Evolutionary conservation across 1,140 invertebrate genomes (phyloP).

Genomic region (Nebria ingens): DNA sequence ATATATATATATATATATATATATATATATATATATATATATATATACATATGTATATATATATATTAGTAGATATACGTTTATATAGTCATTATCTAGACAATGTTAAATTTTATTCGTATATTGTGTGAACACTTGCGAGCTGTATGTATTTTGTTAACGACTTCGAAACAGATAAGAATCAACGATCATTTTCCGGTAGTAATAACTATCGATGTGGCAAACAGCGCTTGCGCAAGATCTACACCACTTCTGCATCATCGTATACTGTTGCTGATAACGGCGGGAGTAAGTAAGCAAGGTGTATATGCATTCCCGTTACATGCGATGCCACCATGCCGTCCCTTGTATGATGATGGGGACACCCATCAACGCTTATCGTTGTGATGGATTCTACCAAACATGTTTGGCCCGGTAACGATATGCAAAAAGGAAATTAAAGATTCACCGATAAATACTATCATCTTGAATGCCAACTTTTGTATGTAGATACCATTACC

Average conservation of each 20-base stretch:
- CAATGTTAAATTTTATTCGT: no score
- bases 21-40: no score
- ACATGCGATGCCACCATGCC: not conserved
- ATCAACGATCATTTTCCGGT: not conserved
- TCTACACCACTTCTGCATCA: not conserved
- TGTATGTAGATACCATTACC: constrained; percentile 7
- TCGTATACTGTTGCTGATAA: not conserved
- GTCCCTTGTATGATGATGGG: constrained; percentile 17
- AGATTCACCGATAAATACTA: constrained; percentile 29
- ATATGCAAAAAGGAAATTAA: constrained; percentile 35
- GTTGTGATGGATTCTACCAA: constrained; percentile 30
- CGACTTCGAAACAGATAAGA: not conserved
- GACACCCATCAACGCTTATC: constrained; percentile 28
- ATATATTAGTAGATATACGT: no score
- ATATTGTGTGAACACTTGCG: no score
- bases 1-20: no score
- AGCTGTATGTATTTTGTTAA: no score
- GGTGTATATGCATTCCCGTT: not conserved
- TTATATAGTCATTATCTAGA: no score
- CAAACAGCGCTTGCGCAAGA: not conserved
- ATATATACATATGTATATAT: no score
- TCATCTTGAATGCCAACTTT: constrained; percentile 1
- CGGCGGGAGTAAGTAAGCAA: no score
- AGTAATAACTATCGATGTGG: not conserved
- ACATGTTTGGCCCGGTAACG: constrained; percentile 27